Evolutionary conservation across 2,888 invertebrate species (phyloP).

Genomic region (Melanchra persicariae): DNA sequence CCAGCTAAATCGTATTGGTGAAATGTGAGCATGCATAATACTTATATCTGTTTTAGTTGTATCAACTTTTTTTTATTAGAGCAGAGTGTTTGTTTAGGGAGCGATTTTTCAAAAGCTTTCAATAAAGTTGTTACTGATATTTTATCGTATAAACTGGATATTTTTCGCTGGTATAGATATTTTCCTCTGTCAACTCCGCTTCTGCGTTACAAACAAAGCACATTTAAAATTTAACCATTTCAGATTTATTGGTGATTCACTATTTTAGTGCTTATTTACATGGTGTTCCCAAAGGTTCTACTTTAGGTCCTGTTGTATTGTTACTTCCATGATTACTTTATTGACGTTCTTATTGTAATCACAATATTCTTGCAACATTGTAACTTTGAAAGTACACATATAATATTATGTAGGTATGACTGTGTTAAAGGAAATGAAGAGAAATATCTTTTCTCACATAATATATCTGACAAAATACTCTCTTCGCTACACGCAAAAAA

Average conservation of each 20-base stretch:
- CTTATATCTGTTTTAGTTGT: not conserved
- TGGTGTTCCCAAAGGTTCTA: slow-evolving; percentile 1
- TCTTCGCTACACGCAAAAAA: slow-evolving; percentile 12
- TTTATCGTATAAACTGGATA: not conserved
- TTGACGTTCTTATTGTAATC: not conserved
- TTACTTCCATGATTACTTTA: not conserved
- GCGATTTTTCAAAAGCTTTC: slow-evolving; percentile 18
- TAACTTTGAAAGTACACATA: not conserved
- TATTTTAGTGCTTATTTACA: not conserved
- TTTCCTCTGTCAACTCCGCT: not conserved
- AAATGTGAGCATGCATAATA: slow-evolving; percentile 33
- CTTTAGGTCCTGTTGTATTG: not conserved
- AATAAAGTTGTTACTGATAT: not conserved
- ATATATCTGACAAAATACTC: slow-evolving; percentile 15
- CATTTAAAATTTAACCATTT: not conserved
- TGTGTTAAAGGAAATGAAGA: slow-evolving; percentile 11
- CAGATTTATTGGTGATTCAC: not conserved
- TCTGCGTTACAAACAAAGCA: not conserved
- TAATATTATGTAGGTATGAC: too few species aligned
- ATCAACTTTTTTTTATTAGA: slow-evolving; percentile 3
- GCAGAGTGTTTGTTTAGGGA: not conserved
- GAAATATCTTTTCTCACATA: slow-evolving; percentile 1
- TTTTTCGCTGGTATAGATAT: not conserved
- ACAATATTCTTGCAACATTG: not conserved
- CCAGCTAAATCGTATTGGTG: slow-evolving; percentile 7